Base-by-base conservation (phyloP, 2,797 vertebrate genomes). In the Echiichthys vipera region DNA sequence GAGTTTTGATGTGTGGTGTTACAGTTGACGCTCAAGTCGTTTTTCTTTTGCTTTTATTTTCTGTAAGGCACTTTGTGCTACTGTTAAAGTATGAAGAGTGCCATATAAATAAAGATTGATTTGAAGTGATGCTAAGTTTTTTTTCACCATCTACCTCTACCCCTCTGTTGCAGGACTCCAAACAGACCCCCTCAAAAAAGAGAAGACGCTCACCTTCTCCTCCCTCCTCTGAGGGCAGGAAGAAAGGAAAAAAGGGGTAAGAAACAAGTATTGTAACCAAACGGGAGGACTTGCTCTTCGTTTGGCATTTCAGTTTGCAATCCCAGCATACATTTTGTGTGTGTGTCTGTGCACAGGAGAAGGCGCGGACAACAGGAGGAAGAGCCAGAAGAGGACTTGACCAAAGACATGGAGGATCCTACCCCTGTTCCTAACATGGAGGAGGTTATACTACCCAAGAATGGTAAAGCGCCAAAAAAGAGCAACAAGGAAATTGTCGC, bases 361-460 rank as follows among this genome's bases (percentile, higher is more conserved):
- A 96, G 96, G 78, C 97, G 96, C 74, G 97, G 96, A 7, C 93
- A 89, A 36, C 90, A 88, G 22, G 93, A 94, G 30, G 94, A 96
- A 43, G 97, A 98, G 72, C 96, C 95, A 2, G 97, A 99, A 54
- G 98, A 99, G 71, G 98, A 99, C 63, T 95, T 99, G 55, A 99
- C 98, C 32, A 99, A 98, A 94, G 98, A 99, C 81, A 98, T 99
- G 97, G 98, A 99, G 82, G 97, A 99, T 80, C 98, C 98, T 20
- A 97, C 95, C 0, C 97, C 98, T 2, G 97, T 99, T 32, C 98
- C 97, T 25, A 99, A 99, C 79, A 97, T 98, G 92, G 97, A 99
- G 84, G 98, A 99, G 88, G 97, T 99, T 51, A 88, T 96, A 43
- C 94, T 99, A 74, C 98, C 98, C 64, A 99, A 99, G 88, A 99